Base-by-base conservation (phyloP, 2,888 invertebrate species). In the Amblyjoppa fuscipennis region DNA sequence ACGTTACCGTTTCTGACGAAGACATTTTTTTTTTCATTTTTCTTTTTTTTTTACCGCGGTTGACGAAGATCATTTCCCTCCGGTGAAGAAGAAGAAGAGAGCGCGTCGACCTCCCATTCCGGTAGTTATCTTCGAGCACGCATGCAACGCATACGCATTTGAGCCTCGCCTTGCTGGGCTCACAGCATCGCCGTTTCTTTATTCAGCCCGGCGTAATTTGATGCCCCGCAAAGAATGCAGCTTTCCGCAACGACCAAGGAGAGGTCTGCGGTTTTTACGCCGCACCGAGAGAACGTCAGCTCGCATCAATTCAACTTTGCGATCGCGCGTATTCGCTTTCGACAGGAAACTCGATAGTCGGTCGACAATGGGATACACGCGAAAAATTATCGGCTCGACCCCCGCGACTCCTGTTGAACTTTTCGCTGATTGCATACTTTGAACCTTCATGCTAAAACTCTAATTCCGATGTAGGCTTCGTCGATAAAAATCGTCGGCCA, bases 241-340 rank as follows among this genome's bases (percentile, higher is more conserved):
- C 82, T 83, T 80, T 74, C 74, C 59, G 79, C 77, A 83, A 61
- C 56, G 74, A 3, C 61, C 28, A 64, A 76, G 73, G 69, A 80
- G 77, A 49, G 85, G 77, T 77, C 80, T 87, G 85, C 87, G 87
- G 87, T 87, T 85, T 82, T 80, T 61, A 79, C 71, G 75, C 76
- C 69, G 82, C 75, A 75, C 45, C 85, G 41, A 70, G 51, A 11
- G 45, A 74, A 74, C 56, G 80, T 74, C 66, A 16, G 66, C 68
- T 74, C 59, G 56, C 20, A 59, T 74, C 41, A 59, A 7, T 11
- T 34, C 71, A 41, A 34, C 31, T 45, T 66, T 75, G 69, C 61
- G 68, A 76, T 76, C 80, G 61, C 56, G 75, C 34, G 41, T 31
- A 45, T 75, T 49, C 34, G 45, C 13, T 79, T 31, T 56, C 25